Evolutionary conservation across 2,888 invertebrate species (phyloP).

Genomic region (Perithous albicinctus): DNA sequence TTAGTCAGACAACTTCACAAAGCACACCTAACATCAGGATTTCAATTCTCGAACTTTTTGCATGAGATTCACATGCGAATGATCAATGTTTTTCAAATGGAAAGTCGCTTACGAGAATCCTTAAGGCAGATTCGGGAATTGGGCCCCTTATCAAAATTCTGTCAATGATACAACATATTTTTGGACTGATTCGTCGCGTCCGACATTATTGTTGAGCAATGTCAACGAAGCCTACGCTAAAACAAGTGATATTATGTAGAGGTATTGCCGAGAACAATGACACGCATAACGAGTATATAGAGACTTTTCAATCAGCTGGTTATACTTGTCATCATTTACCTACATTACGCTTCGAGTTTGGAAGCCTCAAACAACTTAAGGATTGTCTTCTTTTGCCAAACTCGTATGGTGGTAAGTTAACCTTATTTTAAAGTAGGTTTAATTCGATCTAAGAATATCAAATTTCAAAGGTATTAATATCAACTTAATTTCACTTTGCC

Average conservation of each 20-base stretch:
- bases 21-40: no score
- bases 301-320: conserved; percentile 75
- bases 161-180: conserved; percentile 6
- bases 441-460: no score
- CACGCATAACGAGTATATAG: conserved; percentile 74
- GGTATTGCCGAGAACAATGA: conserved; percentile 75
- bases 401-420: conserved; percentile 77
- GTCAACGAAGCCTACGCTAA: conserved; percentile 32
- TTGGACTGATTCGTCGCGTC: background rate
- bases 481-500: no score
- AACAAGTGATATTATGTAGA: conserved; percentile 78
- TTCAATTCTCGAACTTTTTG: no score
- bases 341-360: conserved; percentile 78
- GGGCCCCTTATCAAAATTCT: background rate
- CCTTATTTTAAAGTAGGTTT: background rate
- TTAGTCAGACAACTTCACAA: no score
- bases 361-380: conserved; percentile 75
- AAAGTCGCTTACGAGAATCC: no score
- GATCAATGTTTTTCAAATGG: no score
- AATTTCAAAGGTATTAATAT: no score
- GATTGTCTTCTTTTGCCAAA: conserved; percentile 71
- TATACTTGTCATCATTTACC: conserved; percentile 77
- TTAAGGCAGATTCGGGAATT: no score
- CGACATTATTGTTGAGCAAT: conserved; percentile 22
- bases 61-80: no score